Conservation (phyloP, 2,888 invertebrate genomes). For the Diarsia rubi region DNA sequence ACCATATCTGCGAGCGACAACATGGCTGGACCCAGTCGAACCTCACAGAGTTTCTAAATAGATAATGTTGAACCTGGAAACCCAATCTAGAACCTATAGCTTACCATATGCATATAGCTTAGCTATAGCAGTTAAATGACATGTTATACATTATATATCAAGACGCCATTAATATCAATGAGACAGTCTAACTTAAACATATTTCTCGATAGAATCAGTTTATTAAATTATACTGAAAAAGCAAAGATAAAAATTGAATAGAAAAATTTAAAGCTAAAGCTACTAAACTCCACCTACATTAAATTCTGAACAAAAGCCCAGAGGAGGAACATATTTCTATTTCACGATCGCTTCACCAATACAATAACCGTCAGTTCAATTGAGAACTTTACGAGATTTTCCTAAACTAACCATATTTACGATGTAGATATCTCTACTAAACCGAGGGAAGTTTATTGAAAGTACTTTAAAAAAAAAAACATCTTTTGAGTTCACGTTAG, state of each 20-base stretch:
- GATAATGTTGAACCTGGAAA: not conserved
- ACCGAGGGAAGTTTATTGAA: constrained; percentile 11
- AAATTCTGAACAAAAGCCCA: constrained; percentile 21
- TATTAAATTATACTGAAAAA: not conserved
- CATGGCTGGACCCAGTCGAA: not conserved
- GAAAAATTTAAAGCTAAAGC: constrained; percentile 9
- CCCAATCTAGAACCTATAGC: not conserved
- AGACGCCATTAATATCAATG: no score
- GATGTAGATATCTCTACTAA: not conserved
- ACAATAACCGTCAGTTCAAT: constrained; percentile 29
- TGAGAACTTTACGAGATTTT: constrained; percentile 38
- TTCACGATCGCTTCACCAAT: not conserved
- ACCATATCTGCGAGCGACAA: not conserved
- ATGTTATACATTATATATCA: no score
- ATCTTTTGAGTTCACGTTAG: not conserved
- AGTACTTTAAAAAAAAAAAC: constrained; percentile 12
- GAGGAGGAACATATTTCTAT: constrained; percentile 33
- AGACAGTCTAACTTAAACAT: not conserved
- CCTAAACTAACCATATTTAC: constrained; percentile 17
- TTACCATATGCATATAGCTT: no score
- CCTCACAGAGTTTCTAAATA: not conserved
- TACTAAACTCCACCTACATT: constrained; percentile 2
- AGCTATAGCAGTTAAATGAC: no score
- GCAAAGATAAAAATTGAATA: not conserved
- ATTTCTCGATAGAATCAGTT: not conserved